These are phyloP conservation scores for Theodoxus fluviatilis DNA, from an alignment of 2,888 invertebrate species.

Conservation along the genomic window DNA sequence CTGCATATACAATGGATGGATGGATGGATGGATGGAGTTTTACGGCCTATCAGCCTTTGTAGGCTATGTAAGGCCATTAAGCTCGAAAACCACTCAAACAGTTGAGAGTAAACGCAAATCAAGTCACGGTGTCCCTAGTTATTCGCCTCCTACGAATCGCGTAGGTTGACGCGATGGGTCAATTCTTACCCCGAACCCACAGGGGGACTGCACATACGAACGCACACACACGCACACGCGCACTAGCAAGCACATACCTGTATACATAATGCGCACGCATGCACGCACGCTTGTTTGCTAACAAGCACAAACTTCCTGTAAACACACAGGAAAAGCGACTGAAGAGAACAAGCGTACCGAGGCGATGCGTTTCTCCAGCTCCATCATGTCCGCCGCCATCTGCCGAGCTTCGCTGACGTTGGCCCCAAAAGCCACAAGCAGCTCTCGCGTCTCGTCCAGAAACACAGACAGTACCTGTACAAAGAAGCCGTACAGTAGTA, in stretches of 20 bases:
- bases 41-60: too few species aligned
- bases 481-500: neutral
- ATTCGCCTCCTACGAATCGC: too few species aligned
- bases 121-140: too few species aligned
- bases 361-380: slow-evolving; percentile 27
- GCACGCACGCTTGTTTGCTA: neutral
- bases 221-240: slow-evolving; percentile 16
- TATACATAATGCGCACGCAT: neutral
- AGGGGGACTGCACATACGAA: neutral
- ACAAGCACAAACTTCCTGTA: neutral
- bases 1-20: too few species aligned
- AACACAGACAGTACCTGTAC: too few species aligned
- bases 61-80: too few species aligned
- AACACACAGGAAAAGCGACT: neutral
- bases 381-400: slow-evolving; percentile 25
- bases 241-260: neutral
- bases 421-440: slow-evolving; percentile 42
- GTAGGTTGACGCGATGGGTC: too few species aligned
- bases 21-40: too few species aligned
- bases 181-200: too few species aligned
- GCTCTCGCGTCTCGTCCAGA: slow-evolving; percentile 41
- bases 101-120: too few species aligned
- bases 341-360: slow-evolving; percentile 21
- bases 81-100: too few species aligned
- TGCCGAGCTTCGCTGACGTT: slow-evolving; percentile 16